Evolutionary conservation across 2,797 vertebrate species (phyloP).

Genomic region (Pyrocephalus nanus): DNA sequence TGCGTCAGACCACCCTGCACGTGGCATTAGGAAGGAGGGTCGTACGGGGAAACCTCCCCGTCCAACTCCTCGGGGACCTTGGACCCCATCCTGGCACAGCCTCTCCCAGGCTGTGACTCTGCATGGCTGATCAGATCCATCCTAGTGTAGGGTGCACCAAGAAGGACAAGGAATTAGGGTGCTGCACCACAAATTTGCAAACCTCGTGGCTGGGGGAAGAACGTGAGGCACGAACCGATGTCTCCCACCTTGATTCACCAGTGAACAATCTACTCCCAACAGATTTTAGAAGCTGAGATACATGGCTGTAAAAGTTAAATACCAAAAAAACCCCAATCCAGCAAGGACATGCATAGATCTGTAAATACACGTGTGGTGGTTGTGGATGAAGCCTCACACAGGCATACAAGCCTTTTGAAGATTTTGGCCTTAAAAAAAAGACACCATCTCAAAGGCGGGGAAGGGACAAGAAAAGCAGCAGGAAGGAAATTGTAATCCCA

Average conservation of each 20-base stretch:
- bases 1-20: background rate
- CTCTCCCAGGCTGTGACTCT: background rate
- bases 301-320: fast-evolving
- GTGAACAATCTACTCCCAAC: background rate
- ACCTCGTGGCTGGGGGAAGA: background rate
- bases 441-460: background rate
- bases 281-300: background rate
- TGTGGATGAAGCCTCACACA: background rate
- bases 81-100: background rate
- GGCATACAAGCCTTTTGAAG: background rate
- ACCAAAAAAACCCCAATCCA: background rate
- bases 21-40: background rate
- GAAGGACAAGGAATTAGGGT: background rate
- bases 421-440: background rate
- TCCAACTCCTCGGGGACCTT: background rate
- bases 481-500: background rate
- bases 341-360: background rate
- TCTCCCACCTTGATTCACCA: background rate
- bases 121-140: background rate
- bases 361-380: background rate
- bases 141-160: background rate
- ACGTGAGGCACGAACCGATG: fast-evolving
- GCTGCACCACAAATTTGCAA: background rate
- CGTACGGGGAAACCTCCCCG: fast-evolving
- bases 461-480: background rate